Conservation (phyloP, 2,888 invertebrate species). For the Serrognathus titanus region DNA sequence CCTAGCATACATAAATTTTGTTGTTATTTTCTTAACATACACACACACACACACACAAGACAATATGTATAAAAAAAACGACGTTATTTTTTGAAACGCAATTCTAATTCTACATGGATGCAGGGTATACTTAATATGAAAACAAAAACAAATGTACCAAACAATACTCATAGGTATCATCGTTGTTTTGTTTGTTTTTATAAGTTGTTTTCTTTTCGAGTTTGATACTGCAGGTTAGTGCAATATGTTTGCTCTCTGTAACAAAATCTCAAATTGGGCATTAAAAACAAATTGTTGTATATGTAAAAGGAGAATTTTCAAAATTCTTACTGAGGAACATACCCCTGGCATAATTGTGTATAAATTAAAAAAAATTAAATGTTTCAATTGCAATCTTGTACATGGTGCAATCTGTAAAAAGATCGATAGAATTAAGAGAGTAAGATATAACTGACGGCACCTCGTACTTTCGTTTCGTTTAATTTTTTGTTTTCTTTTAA, state of each 20-base stretch:
- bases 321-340: conserved; percentile 43
- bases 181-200: conserved; percentile 10
- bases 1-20: too few species aligned
- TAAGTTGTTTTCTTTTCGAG: conserved; percentile 13
- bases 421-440: conserved; percentile 30
- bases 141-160: conserved; percentile 22
- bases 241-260: conserved; percentile 21
- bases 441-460: conserved; percentile 37
- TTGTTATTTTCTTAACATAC: too few species aligned
- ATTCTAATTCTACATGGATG: conserved; percentile 31
- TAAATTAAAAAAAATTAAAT: conserved; percentile 43
- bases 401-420: conserved; percentile 49
- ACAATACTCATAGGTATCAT: conserved; percentile 22
- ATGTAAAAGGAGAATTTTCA: conserved; percentile 16
- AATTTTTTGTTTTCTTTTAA: conserved; percentile 17
- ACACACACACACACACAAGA: conserved; percentile 28
- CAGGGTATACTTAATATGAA: conserved; percentile 27
- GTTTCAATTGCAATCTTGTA: conserved; percentile 44
- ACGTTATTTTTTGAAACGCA: neutral
- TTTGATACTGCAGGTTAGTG: conserved; percentile 29
- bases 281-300: conserved; percentile 31
- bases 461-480: conserved; percentile 39
- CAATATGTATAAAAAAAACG: conserved; percentile 25
- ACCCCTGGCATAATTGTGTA: conserved; percentile 50
- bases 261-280: conserved; percentile 14